Evolutionary conservation across 2,888 invertebrate species (phyloP).

Genomic region (Thecocarcelia acutangulata): DNA sequence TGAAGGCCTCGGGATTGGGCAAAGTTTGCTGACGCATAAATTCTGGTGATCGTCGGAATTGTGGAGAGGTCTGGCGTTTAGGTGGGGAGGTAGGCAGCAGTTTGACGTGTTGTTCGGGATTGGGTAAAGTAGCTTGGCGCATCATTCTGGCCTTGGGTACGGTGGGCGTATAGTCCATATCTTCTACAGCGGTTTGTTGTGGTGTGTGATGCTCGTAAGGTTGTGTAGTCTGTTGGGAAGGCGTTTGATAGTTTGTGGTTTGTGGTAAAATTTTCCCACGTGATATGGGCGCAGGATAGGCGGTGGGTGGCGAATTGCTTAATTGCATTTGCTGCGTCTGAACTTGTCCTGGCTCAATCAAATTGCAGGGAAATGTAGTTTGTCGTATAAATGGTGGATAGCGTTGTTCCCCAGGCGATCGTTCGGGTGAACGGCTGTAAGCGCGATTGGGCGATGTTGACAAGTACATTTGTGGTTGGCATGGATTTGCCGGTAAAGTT

Average conservation of each 20-base stretch:
- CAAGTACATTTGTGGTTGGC: constrained; percentile 78
- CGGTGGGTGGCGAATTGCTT: constrained; percentile 56
- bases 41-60: constrained; percentile 80
- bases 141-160: constrained; percentile 76
- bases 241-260: constrained; percentile 75
- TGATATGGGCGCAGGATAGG: constrained; percentile 62
- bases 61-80: constrained; percentile 80
- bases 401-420: constrained; percentile 78
- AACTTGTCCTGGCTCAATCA: constrained; percentile 70
- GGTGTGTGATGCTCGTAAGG: constrained; percentile 53
- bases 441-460: constrained; percentile 80
- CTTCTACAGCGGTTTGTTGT: constrained; percentile 66
- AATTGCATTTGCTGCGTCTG: constrained; percentile 49
- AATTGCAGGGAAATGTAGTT: constrained; percentile 79
- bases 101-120: constrained; percentile 81
- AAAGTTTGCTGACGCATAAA: constrained; percentile 80
- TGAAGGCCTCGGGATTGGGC: constrained; percentile 79
- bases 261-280: constrained; percentile 78
- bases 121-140: constrained; percentile 80
- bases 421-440: constrained; percentile 80
- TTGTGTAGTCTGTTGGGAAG: constrained; percentile 70
- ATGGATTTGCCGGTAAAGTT: constrained; percentile 79
- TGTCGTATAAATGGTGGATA: constrained; percentile 80
- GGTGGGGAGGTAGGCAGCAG: constrained; percentile 81
- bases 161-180: constrained; percentile 73